Base-by-base conservation (phyloP, 2,797 vertebrate species). In the Melanotaenia pygmaea region DNA sequence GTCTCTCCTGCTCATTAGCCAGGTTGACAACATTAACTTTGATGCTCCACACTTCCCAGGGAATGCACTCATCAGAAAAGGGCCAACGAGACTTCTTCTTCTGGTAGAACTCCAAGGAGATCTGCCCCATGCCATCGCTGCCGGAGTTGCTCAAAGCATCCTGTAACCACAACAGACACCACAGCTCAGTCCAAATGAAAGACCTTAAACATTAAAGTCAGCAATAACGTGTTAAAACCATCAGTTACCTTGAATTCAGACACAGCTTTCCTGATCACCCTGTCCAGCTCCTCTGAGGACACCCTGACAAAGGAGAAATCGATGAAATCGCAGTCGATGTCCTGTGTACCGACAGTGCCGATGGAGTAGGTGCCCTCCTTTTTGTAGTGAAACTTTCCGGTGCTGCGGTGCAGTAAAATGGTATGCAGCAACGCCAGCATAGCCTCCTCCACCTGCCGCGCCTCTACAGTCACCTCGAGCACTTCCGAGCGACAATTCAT, bases 51-150 rank as follows among this genome's bases (percentile, higher is more conserved):
- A 99, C 96, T 76, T 99, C 98, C 98, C 98, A 99, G 0, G 96
- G 98, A 76, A 99, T 99, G 72, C 98, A 99, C 88, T 99, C 98
- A 0, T 99, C 98, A 0, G 98, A 97, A 84, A 99, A 99, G 0
- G 97, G 98, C 98, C 98, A 99, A 4, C 98, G 96, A 0, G 98
- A 99, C 67, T 99, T 99, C 89, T 99, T 99, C 92, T 99, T 99
- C 95, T 99, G 98, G 87, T 97, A 99, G 88, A 99, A 99, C 89
- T 99, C 98, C 90, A 99, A 81, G 1, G 98, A 99, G 88, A 99
- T 97, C 81, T 99, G 98, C 0, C 98, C 98, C 88, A 98, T 94
- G 12, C 98, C 98, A 0, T 99, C 98, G 0, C 95, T 96, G 70
- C 97, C 97, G 0, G 97, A 95, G 87, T 91, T 93, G 72, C 95